phyloP scores from a whole-genome alignment of 2,888 invertebrate genomes.

The Drosophila cracens region DNA sequence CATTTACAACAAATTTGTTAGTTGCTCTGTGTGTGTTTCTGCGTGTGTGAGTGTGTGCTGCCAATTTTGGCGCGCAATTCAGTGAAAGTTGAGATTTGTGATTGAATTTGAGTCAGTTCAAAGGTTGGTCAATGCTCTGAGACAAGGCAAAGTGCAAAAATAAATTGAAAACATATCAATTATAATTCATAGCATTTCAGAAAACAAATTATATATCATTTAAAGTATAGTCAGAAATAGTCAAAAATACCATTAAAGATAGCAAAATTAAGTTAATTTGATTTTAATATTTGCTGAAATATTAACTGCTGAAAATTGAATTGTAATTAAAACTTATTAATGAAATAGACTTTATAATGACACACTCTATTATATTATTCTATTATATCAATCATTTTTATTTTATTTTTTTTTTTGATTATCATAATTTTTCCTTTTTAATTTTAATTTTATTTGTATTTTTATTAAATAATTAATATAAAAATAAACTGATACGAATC shows the following conservation, averaged over 20 bases:
- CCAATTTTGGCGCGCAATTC: conserved; percentile 66
- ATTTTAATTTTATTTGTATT: neutral
- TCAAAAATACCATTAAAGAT: neutral
- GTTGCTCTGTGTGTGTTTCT: conserved; percentile 4
- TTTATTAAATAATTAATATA: no score
- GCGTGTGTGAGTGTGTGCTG: conserved; percentile 17
- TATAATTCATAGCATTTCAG: neutral
- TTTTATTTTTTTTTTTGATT: neutral
- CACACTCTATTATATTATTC: neutral
- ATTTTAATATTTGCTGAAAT: neutral
- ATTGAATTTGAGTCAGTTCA: conserved; percentile 15
- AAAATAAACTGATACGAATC: no score
- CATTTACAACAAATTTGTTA: conserved; percentile 48
- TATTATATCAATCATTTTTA: neutral
- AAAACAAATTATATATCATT: neutral
- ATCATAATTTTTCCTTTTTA: accelerated
- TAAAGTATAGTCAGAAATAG: neutral
- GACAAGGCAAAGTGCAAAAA: neutral
- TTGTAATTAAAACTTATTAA: neutral
- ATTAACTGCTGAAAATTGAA: neutral
- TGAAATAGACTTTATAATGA: neutral
- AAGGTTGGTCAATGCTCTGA: conserved; percentile 59
- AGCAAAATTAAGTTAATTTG: neutral
- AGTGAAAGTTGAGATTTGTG: conserved; percentile 64
- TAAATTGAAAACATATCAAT: neutral